Conservation (phyloP, 2,113 vertebrate species). For the Pteronura brasiliensis region DNA sequence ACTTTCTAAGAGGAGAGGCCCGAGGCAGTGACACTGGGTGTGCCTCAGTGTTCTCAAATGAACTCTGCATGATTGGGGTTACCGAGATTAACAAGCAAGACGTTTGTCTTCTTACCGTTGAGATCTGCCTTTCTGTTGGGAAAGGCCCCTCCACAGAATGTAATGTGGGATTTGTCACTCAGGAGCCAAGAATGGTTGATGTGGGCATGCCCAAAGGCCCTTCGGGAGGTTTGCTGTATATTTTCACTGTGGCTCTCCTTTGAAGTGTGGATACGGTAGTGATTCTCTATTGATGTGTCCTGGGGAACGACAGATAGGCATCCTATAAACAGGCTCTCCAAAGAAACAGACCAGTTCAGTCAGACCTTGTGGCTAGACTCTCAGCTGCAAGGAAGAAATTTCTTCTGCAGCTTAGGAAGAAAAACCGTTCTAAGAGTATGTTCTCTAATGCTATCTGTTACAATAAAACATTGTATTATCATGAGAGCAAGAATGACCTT, state of each 20-base stretch:
- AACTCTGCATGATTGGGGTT: background rate
- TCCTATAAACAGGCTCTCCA: conserved; percentile 16
- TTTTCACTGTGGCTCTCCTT: conserved; percentile 14
- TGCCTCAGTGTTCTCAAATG: background rate
- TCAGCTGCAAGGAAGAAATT: background rate
- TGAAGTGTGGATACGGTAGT: background rate
- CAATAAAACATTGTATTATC: background rate
- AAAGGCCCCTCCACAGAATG: conserved; percentile 60
- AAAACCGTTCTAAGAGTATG: background rate
- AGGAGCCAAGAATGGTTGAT: conserved; percentile 49
- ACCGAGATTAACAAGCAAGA: background rate
- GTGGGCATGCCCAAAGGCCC: conserved; percentile 15
- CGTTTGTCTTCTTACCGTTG: background rate
- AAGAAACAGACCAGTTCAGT: background rate
- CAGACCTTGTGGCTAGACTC: background rate
- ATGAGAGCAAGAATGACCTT: background rate
- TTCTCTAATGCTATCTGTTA: background rate
- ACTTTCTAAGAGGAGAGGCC: background rate
- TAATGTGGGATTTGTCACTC: conserved; percentile 52
- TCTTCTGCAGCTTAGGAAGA: background rate
- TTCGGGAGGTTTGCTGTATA: background rate
- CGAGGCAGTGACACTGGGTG: background rate
- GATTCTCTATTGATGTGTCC: background rate
- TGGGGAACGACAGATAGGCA: conserved; percentile 58
- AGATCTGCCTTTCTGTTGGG: conserved; percentile 61